Percentiles rank a stretch among this genome's conserved stretches.
These are phyloP conservation scores for Danaus chrysippus DNA, from an alignment of 2,888 invertebrate genomes.

Conservation along the genomic window DNA sequence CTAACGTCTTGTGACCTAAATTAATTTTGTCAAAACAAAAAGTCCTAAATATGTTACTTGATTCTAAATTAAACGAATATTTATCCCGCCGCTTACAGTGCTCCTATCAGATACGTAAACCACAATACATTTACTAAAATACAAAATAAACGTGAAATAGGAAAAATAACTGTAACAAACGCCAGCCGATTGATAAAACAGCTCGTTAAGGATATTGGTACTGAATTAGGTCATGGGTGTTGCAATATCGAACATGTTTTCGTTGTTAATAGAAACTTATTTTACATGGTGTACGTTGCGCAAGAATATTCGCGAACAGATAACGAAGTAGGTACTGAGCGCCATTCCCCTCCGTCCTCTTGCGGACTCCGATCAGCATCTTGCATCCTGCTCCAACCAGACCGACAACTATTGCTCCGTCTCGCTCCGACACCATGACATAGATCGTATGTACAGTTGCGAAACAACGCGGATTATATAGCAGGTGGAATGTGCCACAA, in stretches of 20 bases:
- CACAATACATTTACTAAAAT: conserved; percentile 33
- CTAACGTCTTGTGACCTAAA: conserved; percentile 38
- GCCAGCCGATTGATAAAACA: conserved; percentile 21
- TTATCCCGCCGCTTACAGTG: conserved; percentile 62
- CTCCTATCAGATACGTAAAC: conserved; percentile 32
- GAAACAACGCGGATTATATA: conserved; percentile 78
- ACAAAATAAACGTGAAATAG: conserved; percentile 34
- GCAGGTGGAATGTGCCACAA: conserved; percentile 76
- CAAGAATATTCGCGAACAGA: conserved; percentile 77
- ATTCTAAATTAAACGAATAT: conserved; percentile 37
- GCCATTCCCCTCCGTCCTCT: conserved; percentile 67
- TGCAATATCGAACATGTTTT: conserved; percentile 39
- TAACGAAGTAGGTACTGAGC: conserved; percentile 61
- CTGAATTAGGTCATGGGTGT: conserved; percentile 33
- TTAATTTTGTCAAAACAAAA: conserved; percentile 33
- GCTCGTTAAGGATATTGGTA: conserved; percentile 29
- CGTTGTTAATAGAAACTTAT: conserved; percentile 56
- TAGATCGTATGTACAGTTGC: conserved; percentile 70
- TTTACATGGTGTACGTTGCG: conserved; percentile 69
- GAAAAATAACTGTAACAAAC: conserved; percentile 16
- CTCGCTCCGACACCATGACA: conserved; percentile 63
- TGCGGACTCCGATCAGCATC: conserved; percentile 65
- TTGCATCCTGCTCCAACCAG: conserved; percentile 49
- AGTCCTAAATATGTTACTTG: conserved; percentile 32
- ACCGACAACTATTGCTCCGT: conserved; percentile 35